Percentiles rank a stretch among this genome's conserved stretches.
Evolutionary conservation across 2,797 vertebrate genomes (phyloP).

Genomic region (Mormyrops attenuatus): DNA sequence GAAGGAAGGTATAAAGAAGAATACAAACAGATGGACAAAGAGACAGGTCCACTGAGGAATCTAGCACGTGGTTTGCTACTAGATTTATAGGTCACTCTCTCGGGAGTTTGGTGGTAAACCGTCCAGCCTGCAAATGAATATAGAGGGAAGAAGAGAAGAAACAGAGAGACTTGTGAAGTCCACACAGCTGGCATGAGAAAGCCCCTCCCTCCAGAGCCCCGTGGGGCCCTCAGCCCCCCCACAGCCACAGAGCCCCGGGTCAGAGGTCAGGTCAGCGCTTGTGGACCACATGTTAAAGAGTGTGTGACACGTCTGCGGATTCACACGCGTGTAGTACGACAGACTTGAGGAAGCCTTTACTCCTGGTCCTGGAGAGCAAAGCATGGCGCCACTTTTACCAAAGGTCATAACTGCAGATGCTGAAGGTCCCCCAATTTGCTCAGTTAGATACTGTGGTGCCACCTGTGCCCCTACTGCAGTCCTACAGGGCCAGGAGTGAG

Average conservation of each 20-base stretch:
- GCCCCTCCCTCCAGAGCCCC: background rate
- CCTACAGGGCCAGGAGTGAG: background rate
- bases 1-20: constrained; percentile 72
- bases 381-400: background rate
- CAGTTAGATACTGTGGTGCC: background rate
- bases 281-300: background rate
- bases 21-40: constrained; percentile 85
- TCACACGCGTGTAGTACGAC: no score
- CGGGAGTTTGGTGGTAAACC: constrained; percentile 80
- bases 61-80: constrained; percentile 84
- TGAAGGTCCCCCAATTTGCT: background rate
- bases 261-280: background rate
- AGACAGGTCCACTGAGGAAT: constrained; percentile 57
- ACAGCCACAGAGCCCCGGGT: constrained; percentile 14
- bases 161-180: constrained; percentile 60
- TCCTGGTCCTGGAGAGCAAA: background rate
- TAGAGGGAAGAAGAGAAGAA: constrained; percentile 72
- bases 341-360: background rate
- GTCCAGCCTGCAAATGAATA: constrained; percentile 84
- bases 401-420: background rate
- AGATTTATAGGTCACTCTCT: constrained; percentile 85
- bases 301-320: background rate
- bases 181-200: constrained; percentile 17
- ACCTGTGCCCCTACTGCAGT: background rate
- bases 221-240: background rate